These are phyloP conservation scores for Ectropis crepuscularia DNA, from an alignment of 2,888 invertebrate genomes.

Conservation along the genomic window DNA sequence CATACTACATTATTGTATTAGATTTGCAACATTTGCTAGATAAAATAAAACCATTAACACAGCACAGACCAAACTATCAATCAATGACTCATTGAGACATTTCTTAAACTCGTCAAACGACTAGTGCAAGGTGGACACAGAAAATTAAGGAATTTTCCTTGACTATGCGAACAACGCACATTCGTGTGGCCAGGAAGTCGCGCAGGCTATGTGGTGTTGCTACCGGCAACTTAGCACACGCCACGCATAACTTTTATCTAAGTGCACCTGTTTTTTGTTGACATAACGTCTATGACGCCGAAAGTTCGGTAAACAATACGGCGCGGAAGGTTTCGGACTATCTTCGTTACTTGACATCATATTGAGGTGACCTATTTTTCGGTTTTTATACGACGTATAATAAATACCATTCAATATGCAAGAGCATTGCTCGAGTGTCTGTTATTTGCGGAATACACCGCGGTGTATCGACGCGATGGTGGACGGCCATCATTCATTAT, in stretches of 20 bases:
- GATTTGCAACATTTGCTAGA: neutral
- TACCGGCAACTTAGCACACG: conserved; percentile 44
- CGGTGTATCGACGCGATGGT: conserved; percentile 2
- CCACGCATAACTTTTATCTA: conserved; percentile 45
- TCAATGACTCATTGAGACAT: conserved; percentile 29
- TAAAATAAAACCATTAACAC: neutral
- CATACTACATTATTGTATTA: neutral
- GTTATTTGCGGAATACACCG: conserved; percentile 7
- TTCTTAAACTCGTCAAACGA: conserved; percentile 29
- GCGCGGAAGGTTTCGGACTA: conserved; percentile 32
- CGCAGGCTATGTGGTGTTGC: conserved; percentile 32
- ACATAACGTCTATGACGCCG: conserved; percentile 36
- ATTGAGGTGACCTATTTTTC: conserved; percentile 21
- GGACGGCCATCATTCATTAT: conserved; percentile 39
- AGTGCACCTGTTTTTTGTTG: conserved; percentile 49
- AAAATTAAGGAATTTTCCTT: conserved; percentile 41
- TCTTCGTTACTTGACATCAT: conserved; percentile 17
- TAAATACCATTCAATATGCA: conserved; percentile 5
- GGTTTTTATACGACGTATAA: conserved; percentile 3
- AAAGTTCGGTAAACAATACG: conserved; percentile 35
- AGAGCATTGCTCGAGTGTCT: neutral
- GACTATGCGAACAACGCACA: conserved; percentile 32
- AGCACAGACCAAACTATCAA: conserved; percentile 13
- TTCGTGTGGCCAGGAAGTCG: conserved; percentile 44
- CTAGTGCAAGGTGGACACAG: conserved; percentile 21